Conservation (phyloP, 1,140 invertebrate genomes). For the Andrena cerasifolii region DNA sequence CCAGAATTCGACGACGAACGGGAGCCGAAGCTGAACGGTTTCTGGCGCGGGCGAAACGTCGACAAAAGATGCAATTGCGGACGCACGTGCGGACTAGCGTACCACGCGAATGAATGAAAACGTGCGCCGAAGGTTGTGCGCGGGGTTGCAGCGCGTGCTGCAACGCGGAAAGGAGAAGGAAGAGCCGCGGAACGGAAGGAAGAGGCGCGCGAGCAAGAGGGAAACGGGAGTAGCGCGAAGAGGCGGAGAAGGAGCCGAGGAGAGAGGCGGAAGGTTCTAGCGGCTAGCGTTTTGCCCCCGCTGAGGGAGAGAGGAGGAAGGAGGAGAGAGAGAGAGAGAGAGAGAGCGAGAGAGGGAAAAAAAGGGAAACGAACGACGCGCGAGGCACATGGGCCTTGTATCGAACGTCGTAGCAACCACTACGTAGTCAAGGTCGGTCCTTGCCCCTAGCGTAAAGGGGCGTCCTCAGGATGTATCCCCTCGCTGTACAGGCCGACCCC, state of each 20-base stretch:
- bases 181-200: conserved; percentile 21
- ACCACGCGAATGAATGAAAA: conserved; percentile 48
- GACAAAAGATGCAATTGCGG: conserved; percentile 18
- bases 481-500: conserved; percentile 51
- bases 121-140: conserved; percentile 26
- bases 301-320: conserved; percentile 1
- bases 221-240: conserved; percentile 42
- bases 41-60: not conserved
- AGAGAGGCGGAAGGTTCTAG: not conserved
- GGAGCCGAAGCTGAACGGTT: not conserved
- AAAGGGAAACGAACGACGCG: conserved; percentile 48
- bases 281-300: too few species aligned
- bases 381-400: conserved; percentile 74
- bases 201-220: conserved; percentile 35
- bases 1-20: not conserved
- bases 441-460: conserved; percentile 72
- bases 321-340: too few species aligned
- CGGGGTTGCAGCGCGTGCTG: conserved; percentile 6
- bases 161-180: conserved; percentile 19
- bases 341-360: conserved; percentile 10
- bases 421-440: conserved; percentile 80
- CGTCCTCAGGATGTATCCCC: conserved; percentile 67
- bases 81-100: conserved; percentile 39
- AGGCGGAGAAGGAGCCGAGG: not conserved
- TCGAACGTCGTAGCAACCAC: conserved; percentile 73